phyloP scores from a whole-genome alignment of 1,140 invertebrate species.

The Nixonia krombeini region DNA sequence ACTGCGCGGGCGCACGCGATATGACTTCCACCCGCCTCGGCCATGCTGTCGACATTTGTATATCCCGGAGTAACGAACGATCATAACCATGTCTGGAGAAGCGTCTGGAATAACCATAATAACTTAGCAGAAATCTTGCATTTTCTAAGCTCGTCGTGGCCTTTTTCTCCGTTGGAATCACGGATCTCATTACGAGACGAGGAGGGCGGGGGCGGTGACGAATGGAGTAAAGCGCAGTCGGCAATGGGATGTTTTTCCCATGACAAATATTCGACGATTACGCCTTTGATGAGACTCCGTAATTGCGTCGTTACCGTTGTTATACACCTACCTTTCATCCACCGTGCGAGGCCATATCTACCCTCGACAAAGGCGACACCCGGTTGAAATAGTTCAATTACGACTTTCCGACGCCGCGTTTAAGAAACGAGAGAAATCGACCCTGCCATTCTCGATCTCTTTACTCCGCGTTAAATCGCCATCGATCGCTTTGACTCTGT shows the following conservation, averaged over 20 bases:
- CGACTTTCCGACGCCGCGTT: conserved; percentile 38
- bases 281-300: conserved; percentile 47
- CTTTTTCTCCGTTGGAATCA: conserved; percentile 16
- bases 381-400: conserved; percentile 41
- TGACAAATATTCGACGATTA: conserved; percentile 58
- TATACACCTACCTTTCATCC: conserved; percentile 37
- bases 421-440: conserved; percentile 35
- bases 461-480: too few species aligned
- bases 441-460: conserved; percentile 11
- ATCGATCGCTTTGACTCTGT: too few species aligned
- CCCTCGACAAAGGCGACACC: conserved; percentile 27
- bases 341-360: conserved; percentile 23
- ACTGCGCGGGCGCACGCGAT: too few species aligned
- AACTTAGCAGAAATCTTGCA: too few species aligned
- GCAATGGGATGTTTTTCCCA: conserved; percentile 53
- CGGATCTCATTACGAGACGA: conserved; percentile 44
- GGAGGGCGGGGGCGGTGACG: conserved; percentile 49
- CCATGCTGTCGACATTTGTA: too few species aligned
- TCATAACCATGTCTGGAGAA: too few species aligned
- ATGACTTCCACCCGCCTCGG: too few species aligned
- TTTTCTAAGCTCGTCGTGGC: background rate
- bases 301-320: conserved; percentile 50
- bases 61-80: too few species aligned
- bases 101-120: too few species aligned
- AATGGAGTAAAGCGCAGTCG: conserved; percentile 46